Conservation (phyloP, 2,113 vertebrate genomes). For the Elephantulus edwardii region DNA sequence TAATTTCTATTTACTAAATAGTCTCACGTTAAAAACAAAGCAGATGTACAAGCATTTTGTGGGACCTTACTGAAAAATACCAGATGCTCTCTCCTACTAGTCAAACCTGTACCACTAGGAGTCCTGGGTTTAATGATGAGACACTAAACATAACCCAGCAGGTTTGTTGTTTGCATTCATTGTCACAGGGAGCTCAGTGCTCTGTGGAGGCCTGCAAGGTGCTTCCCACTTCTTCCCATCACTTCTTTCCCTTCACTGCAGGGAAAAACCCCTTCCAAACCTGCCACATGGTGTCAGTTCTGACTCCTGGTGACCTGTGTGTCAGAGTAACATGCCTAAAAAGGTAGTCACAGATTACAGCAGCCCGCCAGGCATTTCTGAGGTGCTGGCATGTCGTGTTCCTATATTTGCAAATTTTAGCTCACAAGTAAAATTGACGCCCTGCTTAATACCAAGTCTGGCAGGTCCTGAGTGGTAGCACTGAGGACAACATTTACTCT, state of each 20-base stretch:
- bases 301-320: background rate
- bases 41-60: conserved; percentile 20
- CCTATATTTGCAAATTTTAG: background rate
- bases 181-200: background rate
- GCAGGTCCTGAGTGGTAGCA: background rate
- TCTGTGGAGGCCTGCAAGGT: background rate
- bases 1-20: conserved; percentile 2
- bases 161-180: background rate
- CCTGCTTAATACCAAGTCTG: background rate
- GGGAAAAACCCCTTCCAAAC: background rate
- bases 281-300: background rate
- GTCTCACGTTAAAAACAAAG: conserved; percentile 62
- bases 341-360: too few species aligned
- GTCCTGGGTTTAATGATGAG: conserved; percentile 1
- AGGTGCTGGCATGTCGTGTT: background rate
- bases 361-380: background rate
- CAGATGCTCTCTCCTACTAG: background rate
- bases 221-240: conserved; percentile 46
- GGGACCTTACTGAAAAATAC: conserved; percentile 66
- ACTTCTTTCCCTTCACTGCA: too few species aligned
- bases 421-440: background rate
- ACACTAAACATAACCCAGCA: conserved; percentile 1
- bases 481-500: background rate
- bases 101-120: conserved; percentile 48
- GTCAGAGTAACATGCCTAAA: too few species aligned